Evolutionary conservation across 2,888 invertebrate species (phyloP).

Genomic region (Cosmia trapezina): DNA sequence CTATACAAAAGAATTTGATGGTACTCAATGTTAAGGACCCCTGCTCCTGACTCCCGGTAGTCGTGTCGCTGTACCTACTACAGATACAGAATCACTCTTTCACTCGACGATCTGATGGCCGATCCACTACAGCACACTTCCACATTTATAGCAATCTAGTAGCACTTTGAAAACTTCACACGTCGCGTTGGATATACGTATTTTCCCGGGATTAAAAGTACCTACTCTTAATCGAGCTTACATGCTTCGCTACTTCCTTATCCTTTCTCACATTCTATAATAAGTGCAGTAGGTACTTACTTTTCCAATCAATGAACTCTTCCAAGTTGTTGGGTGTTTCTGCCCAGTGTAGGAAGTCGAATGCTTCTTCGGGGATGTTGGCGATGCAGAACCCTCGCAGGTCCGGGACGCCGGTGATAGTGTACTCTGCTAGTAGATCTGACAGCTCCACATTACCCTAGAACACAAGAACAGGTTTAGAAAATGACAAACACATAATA

Average conservation of each 20-base stretch:
- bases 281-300: conserved; percentile 72
- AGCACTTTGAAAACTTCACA: conserved; percentile 3
- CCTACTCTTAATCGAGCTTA: background rate
- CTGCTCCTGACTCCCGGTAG: background rate
- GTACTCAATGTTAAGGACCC: background rate
- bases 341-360: conserved; percentile 75
- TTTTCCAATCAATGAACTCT: conserved; percentile 69
- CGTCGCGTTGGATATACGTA: background rate
- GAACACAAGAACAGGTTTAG: conserved; percentile 45
- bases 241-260: conserved; percentile 12
- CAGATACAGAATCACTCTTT: background rate
- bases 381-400: conserved; percentile 72
- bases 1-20: background rate
- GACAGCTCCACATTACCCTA: conserved; percentile 77
- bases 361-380: conserved; percentile 69
- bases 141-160: background rate
- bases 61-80: background rate
- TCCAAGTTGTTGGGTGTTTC: conserved; percentile 69
- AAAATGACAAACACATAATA: background rate
- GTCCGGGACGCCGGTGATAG: conserved; percentile 73
- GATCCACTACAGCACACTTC: background rate
- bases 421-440: conserved; percentile 72
- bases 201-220: background rate
- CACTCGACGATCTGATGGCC: background rate
- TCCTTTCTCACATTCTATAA: conserved; percentile 1